Conservation (phyloP, 2,797 vertebrate genomes). For the Melanotaenia trifasciata region DNA sequence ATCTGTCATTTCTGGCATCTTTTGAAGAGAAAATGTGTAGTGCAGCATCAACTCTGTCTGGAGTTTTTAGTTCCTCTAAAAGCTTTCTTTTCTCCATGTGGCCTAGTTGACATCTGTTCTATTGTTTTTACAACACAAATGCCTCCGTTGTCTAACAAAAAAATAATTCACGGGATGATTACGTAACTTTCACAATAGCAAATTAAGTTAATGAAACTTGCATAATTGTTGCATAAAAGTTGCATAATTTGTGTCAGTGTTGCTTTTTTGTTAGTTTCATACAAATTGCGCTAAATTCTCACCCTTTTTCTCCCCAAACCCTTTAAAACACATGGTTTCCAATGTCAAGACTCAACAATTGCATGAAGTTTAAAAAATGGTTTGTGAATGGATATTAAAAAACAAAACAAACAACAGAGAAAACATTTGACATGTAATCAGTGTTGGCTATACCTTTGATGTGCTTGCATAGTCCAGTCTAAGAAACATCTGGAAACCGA, state of each 20-base stretch:
- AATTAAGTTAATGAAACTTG: slow-evolving; percentile 8
- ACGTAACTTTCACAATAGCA: slow-evolving; percentile 3
- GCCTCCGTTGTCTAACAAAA: slow-evolving; percentile 23
- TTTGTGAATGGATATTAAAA: slow-evolving; percentile 2
- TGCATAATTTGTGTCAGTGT: background rate
- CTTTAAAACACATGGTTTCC: slow-evolving; percentile 58
- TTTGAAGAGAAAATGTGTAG: background rate
- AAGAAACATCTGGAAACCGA: slow-evolving; percentile 66
- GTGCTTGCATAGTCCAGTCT: background rate
- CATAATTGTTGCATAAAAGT: too few relatives aligned
- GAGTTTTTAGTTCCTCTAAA: background rate
- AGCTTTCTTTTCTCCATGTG: slow-evolving; percentile 4
- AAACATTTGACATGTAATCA: slow-evolving; percentile 12
- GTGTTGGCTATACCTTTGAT: slow-evolving; percentile 1
- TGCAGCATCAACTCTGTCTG: background rate
- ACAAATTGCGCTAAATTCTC: slow-evolving; percentile 4
- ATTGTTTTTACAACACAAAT: slow-evolving; percentile 9
- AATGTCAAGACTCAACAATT: slow-evolving; percentile 38
- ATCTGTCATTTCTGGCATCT: slow-evolving; percentile 1
- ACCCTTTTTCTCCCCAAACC: background rate
- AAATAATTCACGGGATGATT: slow-evolving; percentile 3
- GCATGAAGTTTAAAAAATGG: background rate
- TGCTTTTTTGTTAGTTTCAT: slow-evolving; percentile 17
- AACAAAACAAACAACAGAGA: background rate
- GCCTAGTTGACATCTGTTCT: background rate